Conservation (phyloP, 2,888 invertebrate species). For the Frankliniella intonsa region DNA sequence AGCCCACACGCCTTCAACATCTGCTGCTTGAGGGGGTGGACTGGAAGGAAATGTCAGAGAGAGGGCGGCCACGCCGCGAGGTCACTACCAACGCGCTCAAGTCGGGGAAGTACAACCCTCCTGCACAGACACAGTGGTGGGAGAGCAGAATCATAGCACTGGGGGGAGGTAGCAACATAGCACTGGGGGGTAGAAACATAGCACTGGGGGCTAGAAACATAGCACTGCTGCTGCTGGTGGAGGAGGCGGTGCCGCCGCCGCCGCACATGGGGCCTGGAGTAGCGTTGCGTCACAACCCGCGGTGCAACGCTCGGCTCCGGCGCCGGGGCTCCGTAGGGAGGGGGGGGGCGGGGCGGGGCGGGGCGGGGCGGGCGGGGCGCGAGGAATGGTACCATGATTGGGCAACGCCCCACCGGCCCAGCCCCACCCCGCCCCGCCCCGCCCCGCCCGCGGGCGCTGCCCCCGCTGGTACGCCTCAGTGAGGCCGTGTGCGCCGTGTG, state of each 20-base stretch:
- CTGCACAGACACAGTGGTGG: not conserved
- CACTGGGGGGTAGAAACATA: too few species aligned
- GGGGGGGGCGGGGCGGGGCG: not conserved
- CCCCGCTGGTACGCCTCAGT: not conserved
- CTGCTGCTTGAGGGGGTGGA: not conserved
- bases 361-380: not conserved
- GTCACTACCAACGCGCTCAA: too few species aligned
- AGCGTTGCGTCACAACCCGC: not conserved
- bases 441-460: not conserved
- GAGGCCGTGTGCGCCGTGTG: not conserved
- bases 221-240: too few species aligned
- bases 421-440: not conserved
- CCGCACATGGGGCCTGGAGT: not conserved
- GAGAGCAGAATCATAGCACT: too few species aligned
- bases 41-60: not conserved
- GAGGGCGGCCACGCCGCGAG: not conserved
- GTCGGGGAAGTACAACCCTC: not conserved
- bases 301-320: not conserved
- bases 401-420: not conserved
- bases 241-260: not conserved
- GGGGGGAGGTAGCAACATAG: not conserved
- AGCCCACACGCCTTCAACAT: not conserved
- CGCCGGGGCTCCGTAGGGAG: not conserved
- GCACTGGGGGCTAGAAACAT: too few species aligned
- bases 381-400: not conserved